Evolutionary conservation across 2,888 invertebrate genomes (phyloP), one percentile per base, ranked within the genome.

Genomic region (Leuctra nigra): DNA sequence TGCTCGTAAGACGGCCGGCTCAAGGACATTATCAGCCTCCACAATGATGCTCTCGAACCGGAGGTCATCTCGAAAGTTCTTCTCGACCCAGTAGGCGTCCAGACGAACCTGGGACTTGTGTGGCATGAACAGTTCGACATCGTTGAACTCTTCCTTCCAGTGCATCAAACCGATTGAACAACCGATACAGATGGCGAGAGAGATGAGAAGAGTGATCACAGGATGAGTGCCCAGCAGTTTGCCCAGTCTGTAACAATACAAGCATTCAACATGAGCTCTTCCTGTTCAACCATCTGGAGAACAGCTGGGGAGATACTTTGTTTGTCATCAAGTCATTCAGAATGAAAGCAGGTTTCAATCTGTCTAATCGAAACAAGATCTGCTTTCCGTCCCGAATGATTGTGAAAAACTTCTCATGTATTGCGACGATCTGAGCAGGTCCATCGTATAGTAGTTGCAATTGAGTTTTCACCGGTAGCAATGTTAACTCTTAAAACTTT

Each of bases 11-110:
- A 72, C 68, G 60, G 69, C 65, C 9, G 69, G 69, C 7, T 68
- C 66, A 55, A 73, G 64, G 22, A 73, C 65, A 60, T 73, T 72
- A 29, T 72, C 70, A 2, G 70, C 72, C 16, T 66, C 68, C 44
- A 73, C 63, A 57, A 73, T 69, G 58, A 73, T 67, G 61, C 68
- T 69, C 60, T 71, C 71, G 63, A 69, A 71, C 59, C 68, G 66
- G 53, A 71, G 62, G 61, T 72, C 70, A 54, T 72, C 69, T 23
- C 65, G 66, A 63, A 72, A 73, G 61, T 72, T 63, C 48, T 65
- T 61, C 59, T 65, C 66, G 20, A 71, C 70, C 72, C 72, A 73
- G 14, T 55, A 55, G 0, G 70, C 69, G 50, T 72, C 68, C 23
- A 57, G 36, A 1, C 70, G 64, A 13, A 71, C 63, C 16, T 66